Evolutionary conservation across 2,113 vertebrate species (phyloP).

Genomic region (Pteronura brasiliensis): DNA sequence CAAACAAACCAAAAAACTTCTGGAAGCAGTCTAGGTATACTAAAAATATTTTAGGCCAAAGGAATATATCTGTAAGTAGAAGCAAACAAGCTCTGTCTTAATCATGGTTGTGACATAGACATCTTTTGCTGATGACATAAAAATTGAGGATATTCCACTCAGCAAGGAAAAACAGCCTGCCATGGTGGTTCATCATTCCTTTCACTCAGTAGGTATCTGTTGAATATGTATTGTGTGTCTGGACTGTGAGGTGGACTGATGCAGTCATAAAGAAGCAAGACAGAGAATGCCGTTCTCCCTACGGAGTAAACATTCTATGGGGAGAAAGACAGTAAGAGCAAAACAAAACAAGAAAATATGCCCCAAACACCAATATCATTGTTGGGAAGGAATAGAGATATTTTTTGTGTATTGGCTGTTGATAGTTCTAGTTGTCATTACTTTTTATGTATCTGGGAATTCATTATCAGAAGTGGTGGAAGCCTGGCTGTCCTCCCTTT

Average conservation of each 20-base stretch:
- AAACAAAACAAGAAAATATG: not conserved
- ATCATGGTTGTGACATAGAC: not conserved
- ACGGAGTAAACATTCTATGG: fast-evolving
- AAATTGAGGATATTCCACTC: not conserved
- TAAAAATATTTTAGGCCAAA: not conserved
- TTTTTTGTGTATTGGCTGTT: too few species aligned
- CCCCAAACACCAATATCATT: fast-evolving
- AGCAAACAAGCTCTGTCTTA: too few species aligned
- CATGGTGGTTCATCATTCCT: not conserved
- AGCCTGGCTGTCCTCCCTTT: fast-evolving
- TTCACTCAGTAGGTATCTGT: not conserved
- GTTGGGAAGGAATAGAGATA: fast-evolving
- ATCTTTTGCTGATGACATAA: not conserved
- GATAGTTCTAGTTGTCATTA: not conserved
- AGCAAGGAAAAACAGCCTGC: fast-evolving
- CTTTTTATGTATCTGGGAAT: not conserved
- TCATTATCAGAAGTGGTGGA: too few species aligned
- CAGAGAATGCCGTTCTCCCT: not conserved
- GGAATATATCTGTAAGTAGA: not conserved
- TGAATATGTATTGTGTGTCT: fast-evolving
- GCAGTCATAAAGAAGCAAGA: not conserved
- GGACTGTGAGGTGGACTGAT: fast-evolving
- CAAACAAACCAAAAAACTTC: too few species aligned
- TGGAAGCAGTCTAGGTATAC: not conserved
- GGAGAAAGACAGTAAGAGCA: not conserved